These are phyloP conservation scores for Vollenhovia emeryi DNA, from an alignment of 1,140 invertebrate genomes.

Conservation along the genomic window DNA sequence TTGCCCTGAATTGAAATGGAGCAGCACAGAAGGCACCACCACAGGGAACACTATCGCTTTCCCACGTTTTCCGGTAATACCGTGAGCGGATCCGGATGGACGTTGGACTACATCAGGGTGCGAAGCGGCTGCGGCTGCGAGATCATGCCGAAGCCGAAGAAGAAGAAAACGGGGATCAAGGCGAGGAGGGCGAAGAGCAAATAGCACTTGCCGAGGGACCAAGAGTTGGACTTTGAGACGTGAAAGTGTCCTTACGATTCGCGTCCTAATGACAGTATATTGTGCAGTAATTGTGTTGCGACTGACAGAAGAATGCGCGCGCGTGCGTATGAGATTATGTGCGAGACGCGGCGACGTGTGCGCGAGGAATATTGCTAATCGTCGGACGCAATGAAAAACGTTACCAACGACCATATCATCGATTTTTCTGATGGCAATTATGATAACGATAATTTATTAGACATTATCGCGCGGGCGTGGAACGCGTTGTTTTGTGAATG, in stretches of 20 bases:
- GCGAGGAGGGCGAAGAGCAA: slow-evolving; percentile 79
- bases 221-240: slow-evolving; percentile 59
- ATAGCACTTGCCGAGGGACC: slow-evolving; percentile 58
- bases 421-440: slow-evolving; percentile 52
- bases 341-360: not conserved
- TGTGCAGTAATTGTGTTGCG: slow-evolving; percentile 39
- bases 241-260: slow-evolving; percentile 51
- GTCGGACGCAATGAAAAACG: slow-evolving; percentile 50
- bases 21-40: slow-evolving; percentile 79
- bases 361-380: slow-evolving; percentile 18
- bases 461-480: not conserved
- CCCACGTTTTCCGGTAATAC: slow-evolving; percentile 84
- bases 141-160: slow-evolving; percentile 85
- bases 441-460: slow-evolving; percentile 53
- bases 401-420: slow-evolving; percentile 63
- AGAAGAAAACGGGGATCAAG: slow-evolving; percentile 78
- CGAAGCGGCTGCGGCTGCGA: slow-evolving; percentile 94
- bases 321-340: slow-evolving; percentile 16
- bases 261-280: slow-evolving; percentile 28
- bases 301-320: not conserved
- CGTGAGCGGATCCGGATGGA: slow-evolving; percentile 86
- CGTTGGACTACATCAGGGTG: slow-evolving; percentile 93
- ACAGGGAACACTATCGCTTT: slow-evolving; percentile 84
- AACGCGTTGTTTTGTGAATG: slow-evolving; percentile 32
- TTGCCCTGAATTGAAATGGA: slow-evolving; percentile 72